Conservation (phyloP, 2,888 invertebrate species). For the Cybosia mesomella region DNA sequence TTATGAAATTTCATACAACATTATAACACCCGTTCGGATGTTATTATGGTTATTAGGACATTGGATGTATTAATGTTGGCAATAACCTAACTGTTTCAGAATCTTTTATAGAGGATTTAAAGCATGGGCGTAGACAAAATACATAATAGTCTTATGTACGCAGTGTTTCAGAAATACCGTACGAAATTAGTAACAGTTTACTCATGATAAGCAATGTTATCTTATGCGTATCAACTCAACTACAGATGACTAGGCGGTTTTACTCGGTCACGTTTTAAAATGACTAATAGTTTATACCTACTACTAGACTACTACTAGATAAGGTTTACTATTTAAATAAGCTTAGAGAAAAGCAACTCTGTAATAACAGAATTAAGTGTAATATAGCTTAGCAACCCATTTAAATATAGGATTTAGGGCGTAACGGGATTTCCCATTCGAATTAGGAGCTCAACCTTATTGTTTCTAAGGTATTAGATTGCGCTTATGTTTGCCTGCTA, state of each 20-base stretch:
- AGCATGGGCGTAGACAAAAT: no score
- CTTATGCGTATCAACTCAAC: not conserved
- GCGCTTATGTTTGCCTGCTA: no score
- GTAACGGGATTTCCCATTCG: slow-evolving; percentile 1
- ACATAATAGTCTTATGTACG: not conserved
- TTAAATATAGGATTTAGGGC: not conserved
- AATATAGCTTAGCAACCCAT: not conserved
- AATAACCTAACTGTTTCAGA: no score
- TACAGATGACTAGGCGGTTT: not conserved
- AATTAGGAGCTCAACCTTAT: not conserved
- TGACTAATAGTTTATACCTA: not conserved
- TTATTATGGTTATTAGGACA: no score
- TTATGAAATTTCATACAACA: no score
- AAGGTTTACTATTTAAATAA: not conserved
- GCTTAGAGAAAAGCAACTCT: not conserved
- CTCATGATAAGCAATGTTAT: slow-evolving; percentile 2
- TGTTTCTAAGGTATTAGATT: not conserved
- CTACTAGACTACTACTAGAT: not conserved
- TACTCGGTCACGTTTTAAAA: not conserved
- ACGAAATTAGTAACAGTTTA: not conserved
- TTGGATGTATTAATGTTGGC: no score
- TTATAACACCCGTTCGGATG: no score
- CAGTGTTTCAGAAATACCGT: not conserved
- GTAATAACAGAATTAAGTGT: not conserved
- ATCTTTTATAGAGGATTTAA: no score